Base-by-base conservation (phyloP, 2,113 vertebrate genomes). In the Spea bombifrons region DNA sequence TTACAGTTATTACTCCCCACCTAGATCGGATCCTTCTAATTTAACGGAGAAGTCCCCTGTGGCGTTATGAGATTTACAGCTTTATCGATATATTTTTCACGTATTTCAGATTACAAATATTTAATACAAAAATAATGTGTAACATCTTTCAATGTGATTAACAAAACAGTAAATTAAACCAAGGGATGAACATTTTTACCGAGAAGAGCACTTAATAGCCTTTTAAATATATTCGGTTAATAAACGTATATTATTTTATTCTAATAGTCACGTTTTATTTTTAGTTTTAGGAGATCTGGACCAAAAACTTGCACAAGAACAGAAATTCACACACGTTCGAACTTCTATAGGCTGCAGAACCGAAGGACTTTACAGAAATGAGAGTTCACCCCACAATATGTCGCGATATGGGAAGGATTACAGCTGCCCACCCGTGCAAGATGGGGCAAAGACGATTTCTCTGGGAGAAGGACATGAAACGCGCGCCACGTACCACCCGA, bases 271-370 rank as follows among this genome's bases (percentile, higher is more conserved):
- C 82, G 9, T 68, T 65, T 59, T 30, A 7, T 53, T 8, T 84
- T 82, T 57, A 93, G 92, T 94, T 89, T 83, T 94, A 86, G 90
- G 84, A 81, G 90, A 89, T 73, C 83, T 94, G 86, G 92, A 94
- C 75, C 86, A 86, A 81, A 90, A 85, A 66, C 84, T 94, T 84
- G 91, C 90, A 75, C 88, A 89, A 84, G 92, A 94, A 75, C 90
- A 93, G 80, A 83, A 71, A 8, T 55, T 76, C 8, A 6, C 68
- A 61, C 85, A 83, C 5, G 75, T 72, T 52, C 78, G 63, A 16
- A 10, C 8, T 43, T 52, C 87, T 67, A 15, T 75, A 17, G 76
- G 78, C 82, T 81, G 71, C 13, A 45, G 64, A 74, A 80, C 84
- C 12, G 83, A 70, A 70, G n/a, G 75, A 63, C 82, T 84, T 5